Evolutionary conservation across 2,888 invertebrate species (phyloP).

Genomic region (Anaspis maculata): DNA sequence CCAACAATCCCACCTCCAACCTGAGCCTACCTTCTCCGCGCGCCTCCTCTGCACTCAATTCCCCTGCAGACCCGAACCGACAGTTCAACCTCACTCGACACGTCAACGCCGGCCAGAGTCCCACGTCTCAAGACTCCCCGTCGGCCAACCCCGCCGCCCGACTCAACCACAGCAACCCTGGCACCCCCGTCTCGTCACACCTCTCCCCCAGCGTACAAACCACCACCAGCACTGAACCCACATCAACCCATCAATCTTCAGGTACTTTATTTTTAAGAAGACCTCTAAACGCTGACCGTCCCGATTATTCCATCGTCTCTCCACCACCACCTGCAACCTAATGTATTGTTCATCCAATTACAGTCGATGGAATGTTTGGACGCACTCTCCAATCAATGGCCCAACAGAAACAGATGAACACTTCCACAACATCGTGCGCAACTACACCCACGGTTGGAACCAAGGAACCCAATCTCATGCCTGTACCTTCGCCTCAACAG

Average conservation of each 20-base stretch:
- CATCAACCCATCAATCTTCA: slow-evolving; percentile 39
- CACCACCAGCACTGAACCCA: slow-evolving; percentile 39
- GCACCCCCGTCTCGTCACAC: slow-evolving; percentile 60
- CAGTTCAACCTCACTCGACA: slow-evolving; percentile 46
- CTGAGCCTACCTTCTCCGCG: slow-evolving; percentile 67
- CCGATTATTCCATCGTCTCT: no score
- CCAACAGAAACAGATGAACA: slow-evolving; percentile 48
- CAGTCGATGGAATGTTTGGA: slow-evolving; percentile 56
- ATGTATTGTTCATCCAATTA: slow-evolving; percentile 3
- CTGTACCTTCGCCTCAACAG: slow-evolving; percentile 93
- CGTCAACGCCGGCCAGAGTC: slow-evolving; percentile 53
- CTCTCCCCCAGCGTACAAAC: slow-evolving; percentile 50
- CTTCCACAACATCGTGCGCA: slow-evolving; percentile 35
- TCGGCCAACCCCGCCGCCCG: slow-evolving; percentile 37
- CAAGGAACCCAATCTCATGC: slow-evolving; percentile 87
- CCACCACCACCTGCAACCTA: no score
- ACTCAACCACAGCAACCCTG: slow-evolving; percentile 61
- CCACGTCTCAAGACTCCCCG: slow-evolving; percentile 55
- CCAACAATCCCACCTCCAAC: slow-evolving; percentile 63
- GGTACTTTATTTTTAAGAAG: no score
- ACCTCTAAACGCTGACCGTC: no score
- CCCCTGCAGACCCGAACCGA: slow-evolving; percentile 56
- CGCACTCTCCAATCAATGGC: slow-evolving; percentile 55
- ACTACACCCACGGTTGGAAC: slow-evolving; percentile 25
- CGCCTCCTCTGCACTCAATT: slow-evolving; percentile 59